These are phyloP conservation scores for Carposina sasakii DNA, from an alignment of 1,140 invertebrate species.

Conservation along the genomic window DNA sequence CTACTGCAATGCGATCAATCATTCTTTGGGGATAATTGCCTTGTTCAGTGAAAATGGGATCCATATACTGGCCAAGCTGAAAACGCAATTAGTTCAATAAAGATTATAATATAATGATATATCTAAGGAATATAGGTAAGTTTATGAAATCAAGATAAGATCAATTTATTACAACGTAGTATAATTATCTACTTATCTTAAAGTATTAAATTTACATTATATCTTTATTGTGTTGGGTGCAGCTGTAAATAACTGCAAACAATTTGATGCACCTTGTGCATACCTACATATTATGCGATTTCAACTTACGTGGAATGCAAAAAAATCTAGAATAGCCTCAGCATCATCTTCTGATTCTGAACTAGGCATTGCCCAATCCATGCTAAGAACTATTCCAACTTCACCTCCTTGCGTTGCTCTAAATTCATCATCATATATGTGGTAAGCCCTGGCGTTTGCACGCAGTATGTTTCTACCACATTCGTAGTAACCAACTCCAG, in stretches of 20 bases:
- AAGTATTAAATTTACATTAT: too few species aligned
- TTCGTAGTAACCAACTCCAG: constrained; percentile 60
- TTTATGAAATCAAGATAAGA: too few species aligned
- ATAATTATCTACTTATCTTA: too few species aligned
- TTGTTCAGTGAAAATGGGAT: constrained; percentile 67
- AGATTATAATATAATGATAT: neutral
- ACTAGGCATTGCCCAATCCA: constrained; percentile 45
- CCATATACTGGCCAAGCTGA: constrained; percentile 70
- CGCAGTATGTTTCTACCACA: constrained; percentile 70
- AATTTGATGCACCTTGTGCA: too few species aligned
- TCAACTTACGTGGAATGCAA: constrained; percentile 35
- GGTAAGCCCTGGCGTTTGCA: constrained; percentile 72
- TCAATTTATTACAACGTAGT: too few species aligned
- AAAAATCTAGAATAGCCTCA: constrained; percentile 37
- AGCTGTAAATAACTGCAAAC: too few species aligned
- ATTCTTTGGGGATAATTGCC: constrained; percentile 74
- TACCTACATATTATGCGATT: too few species aligned
- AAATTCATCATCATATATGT: constrained; percentile 75
- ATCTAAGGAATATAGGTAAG: neutral
- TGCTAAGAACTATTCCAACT: constrained; percentile 56
- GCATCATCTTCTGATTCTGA: constrained; percentile 31
- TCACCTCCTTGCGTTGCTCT: constrained; percentile 40
- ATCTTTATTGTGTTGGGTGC: too few species aligned
- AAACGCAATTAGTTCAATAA: constrained; percentile 11
- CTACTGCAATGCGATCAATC: constrained; percentile 60